Conservation (phyloP, 2,797 vertebrate genomes). For the Antrozous pallidus region DNA sequence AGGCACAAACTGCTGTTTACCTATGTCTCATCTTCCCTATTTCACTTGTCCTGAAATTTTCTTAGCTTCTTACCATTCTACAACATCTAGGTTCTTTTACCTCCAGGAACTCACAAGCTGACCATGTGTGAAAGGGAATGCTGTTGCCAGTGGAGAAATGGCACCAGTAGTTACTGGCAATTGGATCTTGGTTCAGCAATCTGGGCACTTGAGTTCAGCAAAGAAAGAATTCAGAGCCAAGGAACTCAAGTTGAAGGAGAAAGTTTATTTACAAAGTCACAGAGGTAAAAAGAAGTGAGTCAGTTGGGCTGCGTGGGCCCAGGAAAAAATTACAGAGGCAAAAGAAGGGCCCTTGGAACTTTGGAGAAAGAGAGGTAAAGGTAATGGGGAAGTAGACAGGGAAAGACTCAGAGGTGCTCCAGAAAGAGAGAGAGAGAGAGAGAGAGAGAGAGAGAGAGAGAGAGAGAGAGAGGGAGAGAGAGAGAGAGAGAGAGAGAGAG, state of each 20-base stretch:
- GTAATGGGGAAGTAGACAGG: neutral
- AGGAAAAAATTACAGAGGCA: neutral
- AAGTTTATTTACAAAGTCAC: neutral
- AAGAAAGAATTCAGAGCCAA: neutral
- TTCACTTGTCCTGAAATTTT: too few species aligned
- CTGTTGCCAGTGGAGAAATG: neutral
- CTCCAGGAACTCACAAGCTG: conserved; percentile 6
- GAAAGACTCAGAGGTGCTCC: neutral
- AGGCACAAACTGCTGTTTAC: too few species aligned
- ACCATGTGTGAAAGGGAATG: neutral
- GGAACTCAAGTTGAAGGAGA: neutral
- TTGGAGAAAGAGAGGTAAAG: neutral
- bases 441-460: neutral
- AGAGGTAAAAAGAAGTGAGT: neutral
- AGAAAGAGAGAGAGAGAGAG: neutral
- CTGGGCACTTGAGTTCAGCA: neutral
- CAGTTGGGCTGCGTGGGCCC: neutral
- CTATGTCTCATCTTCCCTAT: too few species aligned
- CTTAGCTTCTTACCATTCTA: neutral
- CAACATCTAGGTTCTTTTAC: neutral
- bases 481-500: too few species aligned
- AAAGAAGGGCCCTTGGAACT: neutral
- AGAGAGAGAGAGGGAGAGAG: neutral
- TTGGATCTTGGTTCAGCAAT: neutral
- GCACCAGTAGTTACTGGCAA: neutral